These are phyloP conservation scores for Dynastes maya DNA, from an alignment of 2,888 invertebrate genomes.

Conservation along the genomic window DNA sequence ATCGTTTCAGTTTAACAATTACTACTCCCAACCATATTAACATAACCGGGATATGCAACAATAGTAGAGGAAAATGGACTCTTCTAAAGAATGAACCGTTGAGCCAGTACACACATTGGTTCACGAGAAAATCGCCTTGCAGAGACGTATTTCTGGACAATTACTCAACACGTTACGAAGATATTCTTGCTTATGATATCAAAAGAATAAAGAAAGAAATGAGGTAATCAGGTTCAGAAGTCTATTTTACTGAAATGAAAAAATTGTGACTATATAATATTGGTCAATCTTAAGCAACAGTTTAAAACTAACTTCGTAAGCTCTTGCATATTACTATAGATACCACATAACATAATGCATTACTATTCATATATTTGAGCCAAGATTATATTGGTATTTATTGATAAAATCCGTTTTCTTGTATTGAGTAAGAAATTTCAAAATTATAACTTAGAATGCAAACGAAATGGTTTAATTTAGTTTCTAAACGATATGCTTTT, in stretches of 20 bases:
- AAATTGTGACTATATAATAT: too few species aligned
- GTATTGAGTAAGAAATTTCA: too few species aligned
- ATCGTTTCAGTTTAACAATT: slow-evolving; percentile 26
- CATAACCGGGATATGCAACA: neutral
- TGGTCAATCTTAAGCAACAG: too few species aligned
- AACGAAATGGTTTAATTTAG: neutral
- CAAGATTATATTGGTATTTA: too few species aligned
- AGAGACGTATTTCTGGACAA: slow-evolving; percentile 19
- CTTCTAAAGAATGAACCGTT: neutral
- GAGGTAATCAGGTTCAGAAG: slow-evolving; percentile 16
- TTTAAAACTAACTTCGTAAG: too few species aligned
- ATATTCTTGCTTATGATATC: slow-evolving; percentile 26
- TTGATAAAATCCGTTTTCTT: too few species aligned
- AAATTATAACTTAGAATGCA: too few species aligned
- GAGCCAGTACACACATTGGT: neutral
- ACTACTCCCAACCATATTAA: neutral
- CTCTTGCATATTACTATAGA: too few species aligned
- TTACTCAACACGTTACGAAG: slow-evolving; percentile 46
- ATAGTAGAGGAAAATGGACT: neutral
- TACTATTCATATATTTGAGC: too few species aligned
- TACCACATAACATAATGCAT: too few species aligned
- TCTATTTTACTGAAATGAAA: too few species aligned
- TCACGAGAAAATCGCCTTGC: neutral
- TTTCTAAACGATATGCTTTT: neutral
- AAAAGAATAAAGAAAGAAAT: slow-evolving; percentile 46